Evolutionary conservation across 2,797 vertebrate species (phyloP), one percentile per base, ranked within the genome.

Genomic region (Nyctalus aviator): DNA sequence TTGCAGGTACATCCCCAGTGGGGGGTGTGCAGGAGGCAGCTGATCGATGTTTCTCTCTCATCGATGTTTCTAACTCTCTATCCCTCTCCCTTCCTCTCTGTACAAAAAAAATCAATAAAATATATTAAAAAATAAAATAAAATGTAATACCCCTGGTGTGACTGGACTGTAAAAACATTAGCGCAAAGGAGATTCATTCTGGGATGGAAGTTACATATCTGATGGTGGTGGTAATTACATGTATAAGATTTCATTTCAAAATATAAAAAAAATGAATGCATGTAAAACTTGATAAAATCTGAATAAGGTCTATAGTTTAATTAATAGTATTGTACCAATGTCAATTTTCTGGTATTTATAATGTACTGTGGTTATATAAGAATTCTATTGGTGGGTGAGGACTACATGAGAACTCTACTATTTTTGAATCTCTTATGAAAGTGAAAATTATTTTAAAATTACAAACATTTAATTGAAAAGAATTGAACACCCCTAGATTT

Each of bases 401-500:
- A 14, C 14, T 71, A 92, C 27, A 71, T 0, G 30, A 55, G 37
- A 96, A 71, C 25, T 62, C 55, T 75, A 50, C 55, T 75, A 50
- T 66, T 86, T 93, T 91, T 86, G 64, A 35, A 84, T 66, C 35
- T 83, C 20, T 85, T 79, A 32, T 77, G 78, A 79, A 21, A 50
- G 81, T 93, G 41, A 62, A 35, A 68, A n/a, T 83, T 90, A 68
- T 79, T 92, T 84, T 53, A 79, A 84, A 93, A 71, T 50, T 17
- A 35, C 35, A 96, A 90, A 35, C 50, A 8, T 62, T 95, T 87
- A 75, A 57, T 81, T 92, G 7, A 79, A 90, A 76, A 66, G 90
- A 62, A 76, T 11, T 62, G 59, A 30, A 62, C 27, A 27, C 0
- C 25, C 27, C 12, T 30, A 30, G 27, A 30, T 62, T 62, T 62